Conservation (phyloP, 2,113 vertebrate genomes). For the Stegostoma tigrinum region DNA sequence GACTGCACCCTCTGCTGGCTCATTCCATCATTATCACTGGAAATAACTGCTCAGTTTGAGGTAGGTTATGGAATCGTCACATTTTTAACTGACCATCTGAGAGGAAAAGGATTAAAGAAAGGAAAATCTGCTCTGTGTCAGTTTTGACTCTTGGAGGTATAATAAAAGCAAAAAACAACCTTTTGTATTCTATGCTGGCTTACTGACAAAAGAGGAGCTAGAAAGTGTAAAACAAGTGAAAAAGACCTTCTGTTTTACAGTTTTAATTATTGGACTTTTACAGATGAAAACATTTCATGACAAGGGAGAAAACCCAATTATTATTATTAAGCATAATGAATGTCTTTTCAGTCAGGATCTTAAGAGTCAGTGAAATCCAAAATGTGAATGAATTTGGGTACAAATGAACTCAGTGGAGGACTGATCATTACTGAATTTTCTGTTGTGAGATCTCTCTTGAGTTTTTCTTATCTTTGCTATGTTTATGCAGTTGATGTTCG, state of each 20-base stretch:
- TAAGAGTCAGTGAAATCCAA: neutral
- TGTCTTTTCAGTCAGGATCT: neutral
- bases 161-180: neutral
- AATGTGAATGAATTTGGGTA: neutral
- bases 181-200: neutral
- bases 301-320: neutral
- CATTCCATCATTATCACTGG: neutral
- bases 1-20: conserved; percentile 7
- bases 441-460: neutral
- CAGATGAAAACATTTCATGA: neutral
- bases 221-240: neutral
- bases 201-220: no score
- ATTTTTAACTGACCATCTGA: neutral
- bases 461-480: neutral
- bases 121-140: neutral
- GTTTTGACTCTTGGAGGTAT: neutral
- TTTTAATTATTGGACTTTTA: neutral
- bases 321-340: neutral
- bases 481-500: neutral
- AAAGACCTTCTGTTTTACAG: neutral
- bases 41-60: neutral
- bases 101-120: neutral
- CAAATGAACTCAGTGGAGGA: neutral
- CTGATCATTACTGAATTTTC: neutral
- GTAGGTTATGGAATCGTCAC: neutral